Evolutionary conservation across 2,888 invertebrate species (phyloP), one percentile per base, ranked within the genome.

Genomic region (Antheraea yamamai): DNA sequence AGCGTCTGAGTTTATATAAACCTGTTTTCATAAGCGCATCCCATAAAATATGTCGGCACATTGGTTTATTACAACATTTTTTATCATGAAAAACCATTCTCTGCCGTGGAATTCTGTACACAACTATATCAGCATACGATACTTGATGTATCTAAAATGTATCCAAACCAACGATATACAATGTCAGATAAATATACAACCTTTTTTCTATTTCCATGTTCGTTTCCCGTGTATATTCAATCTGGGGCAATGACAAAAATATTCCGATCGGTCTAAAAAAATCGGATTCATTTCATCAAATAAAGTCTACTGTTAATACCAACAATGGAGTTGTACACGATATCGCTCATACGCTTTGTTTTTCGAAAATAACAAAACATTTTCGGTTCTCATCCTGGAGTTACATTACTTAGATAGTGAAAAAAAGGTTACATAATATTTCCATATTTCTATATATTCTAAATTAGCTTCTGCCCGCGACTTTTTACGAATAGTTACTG

Each of bases 211-310:
- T 30, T 68, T 35, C 30, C 26, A 30, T 23, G 61, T 23, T 66
- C 35, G 18, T 39, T 70, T 39, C 35, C 68, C 68, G 20, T 26
- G 14, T 39, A 35, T 35, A 68, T 70, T 20, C 35, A 70, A 70
- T 70, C 35, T 35, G 35, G 20, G 1, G n/a, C 39, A 70, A 70
- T 39, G 68, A 35, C n/a, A 70, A 70, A 68, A 39, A 70, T 39
- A 39, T 70, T 70, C 39, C 68, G n/a, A 70, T 70, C 39, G 35
- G 20, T 70, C 68, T 8, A 16, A 35, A 39, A n/a, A 70, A 70
- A 70, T 20, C 39, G 35, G 30, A 70, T 70, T 20, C 35, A 70
- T 39, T 70, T 70, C 39, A 72, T 52, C 47, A 23, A 51, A 52
- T 14, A 23, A 72, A 23, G 23, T 58, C 58, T 58, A 58, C 7